Base-by-base conservation (phyloP, 92 coral and sea anemone species). In the Siderastrea radians region DNA sequence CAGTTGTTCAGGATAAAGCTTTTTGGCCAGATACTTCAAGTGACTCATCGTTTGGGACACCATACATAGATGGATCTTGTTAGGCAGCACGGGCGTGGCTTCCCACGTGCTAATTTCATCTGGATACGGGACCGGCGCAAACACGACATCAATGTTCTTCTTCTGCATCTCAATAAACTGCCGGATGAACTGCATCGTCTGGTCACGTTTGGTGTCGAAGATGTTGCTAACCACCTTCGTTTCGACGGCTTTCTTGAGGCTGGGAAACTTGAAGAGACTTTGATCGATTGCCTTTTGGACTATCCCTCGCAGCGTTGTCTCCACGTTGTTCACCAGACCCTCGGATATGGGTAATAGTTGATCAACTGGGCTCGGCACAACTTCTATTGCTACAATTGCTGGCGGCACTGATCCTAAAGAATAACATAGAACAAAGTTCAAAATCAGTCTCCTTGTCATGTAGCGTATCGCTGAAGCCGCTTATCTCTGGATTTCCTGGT, bases 151-250 rank as follows among this genome's bases (percentile, higher is more conserved):
- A 26, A 84, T 88, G 66, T 92, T 94, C 74, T 82, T 91, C 88
- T 94, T 94, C 86, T 94, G 97, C 95, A 94, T 94, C 64, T 87
- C 90, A 53, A 94, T 85, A 74, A 91, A 82, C 78, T 94, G 93
- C 15, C 67, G 62, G 83, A 91, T 88, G 81, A 93, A 93, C 13
- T 61, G 71, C 57, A 79, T 76, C 11, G 94, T 88, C 60, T 91
- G 86, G 10, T 45, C 80, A 46, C 86, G 81, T 72, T 91, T 94
- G 61, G 79, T 70, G 62, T 82, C 83, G 83, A 94, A 88, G 12
- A 94, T 86, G 49, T 65, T 77, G 70, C 73, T 84, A 52, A 88
- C 87, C 66, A 91, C 87, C 19, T 58, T 75, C 12, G 89, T 90
- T 74, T 87, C 88, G 3, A 93, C 83, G 13, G 92, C 93, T 67